Evolutionary conservation across 2,797 vertebrate species (phyloP).

Genomic region (Nyctibius grandis): DNA sequence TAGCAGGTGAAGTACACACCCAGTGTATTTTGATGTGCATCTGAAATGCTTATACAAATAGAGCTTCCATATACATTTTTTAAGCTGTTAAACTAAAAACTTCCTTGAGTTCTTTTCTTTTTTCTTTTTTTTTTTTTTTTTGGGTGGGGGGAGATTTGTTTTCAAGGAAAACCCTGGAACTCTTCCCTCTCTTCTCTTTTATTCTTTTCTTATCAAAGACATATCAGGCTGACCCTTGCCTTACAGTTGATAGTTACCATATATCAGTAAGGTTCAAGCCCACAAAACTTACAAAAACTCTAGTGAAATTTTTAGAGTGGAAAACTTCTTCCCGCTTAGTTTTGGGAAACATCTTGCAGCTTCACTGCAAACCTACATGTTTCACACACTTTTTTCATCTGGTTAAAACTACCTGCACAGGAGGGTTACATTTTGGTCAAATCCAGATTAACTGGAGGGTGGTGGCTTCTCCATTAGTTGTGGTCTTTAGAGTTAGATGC

Average conservation of each 20-base stretch:
- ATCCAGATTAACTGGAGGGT: neutral
- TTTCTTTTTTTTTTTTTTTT: neutral
- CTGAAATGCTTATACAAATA: neutral
- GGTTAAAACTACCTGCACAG: neutral
- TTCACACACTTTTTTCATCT: neutral
- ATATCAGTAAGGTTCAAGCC: neutral
- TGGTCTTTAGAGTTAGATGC: neutral
- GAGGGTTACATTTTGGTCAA: neutral
- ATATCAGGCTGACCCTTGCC: neutral
- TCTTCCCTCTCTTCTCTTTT: neutral
- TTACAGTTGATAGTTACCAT: slow-evolving; percentile 5
- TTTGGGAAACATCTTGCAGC: neutral
- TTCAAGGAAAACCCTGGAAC: neutral
- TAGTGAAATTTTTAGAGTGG: neutral
- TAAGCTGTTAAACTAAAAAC: neutral
- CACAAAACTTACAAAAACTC: neutral
- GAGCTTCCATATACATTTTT: neutral
- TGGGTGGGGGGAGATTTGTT: neutral
- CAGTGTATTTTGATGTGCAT: neutral
- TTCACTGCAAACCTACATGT: neutral
- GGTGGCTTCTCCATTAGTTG: neutral
- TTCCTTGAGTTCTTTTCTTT: rapidly evolving
- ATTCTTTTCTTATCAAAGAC: slow-evolving; percentile 1
- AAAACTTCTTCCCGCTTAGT: neutral
- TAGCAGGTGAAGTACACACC: neutral